phyloP scores from a whole-genome alignment of 2,113 vertebrate species.

The Hippocampus comes region DNA sequence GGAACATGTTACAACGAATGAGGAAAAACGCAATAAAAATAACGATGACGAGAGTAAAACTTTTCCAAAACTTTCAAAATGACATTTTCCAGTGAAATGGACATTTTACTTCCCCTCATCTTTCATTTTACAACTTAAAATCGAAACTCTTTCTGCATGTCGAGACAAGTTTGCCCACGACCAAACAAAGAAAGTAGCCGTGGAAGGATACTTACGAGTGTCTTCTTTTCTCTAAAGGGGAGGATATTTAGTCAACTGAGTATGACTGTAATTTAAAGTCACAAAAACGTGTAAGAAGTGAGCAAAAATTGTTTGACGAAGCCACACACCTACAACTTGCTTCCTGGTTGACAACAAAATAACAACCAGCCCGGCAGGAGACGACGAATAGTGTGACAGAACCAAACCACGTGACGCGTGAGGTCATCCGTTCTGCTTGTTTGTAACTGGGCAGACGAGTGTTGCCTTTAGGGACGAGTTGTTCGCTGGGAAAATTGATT shows the following conservation, averaged over 20 bases:
- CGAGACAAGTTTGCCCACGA: conserved; percentile 1
- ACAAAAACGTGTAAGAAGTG: neutral
- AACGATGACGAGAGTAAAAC: neutral
- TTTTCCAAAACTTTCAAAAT: neutral
- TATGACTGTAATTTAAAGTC: neutral
- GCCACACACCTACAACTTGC: conserved; percentile 23
- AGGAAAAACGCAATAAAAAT: neutral
- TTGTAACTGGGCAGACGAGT: conserved; percentile 60
- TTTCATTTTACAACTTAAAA: neutral
- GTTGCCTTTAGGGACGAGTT: neutral
- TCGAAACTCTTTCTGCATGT: neutral
- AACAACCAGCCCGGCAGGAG: conserved; percentile 51
- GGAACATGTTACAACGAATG: neutral
- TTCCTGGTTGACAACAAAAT: conserved; percentile 57
- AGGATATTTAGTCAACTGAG: neutral
- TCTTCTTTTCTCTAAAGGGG: neutral
- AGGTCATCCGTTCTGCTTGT: conserved; percentile 12
- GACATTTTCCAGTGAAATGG: neutral
- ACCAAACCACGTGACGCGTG: conserved; percentile 52
- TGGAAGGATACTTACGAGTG: conserved; percentile 35
- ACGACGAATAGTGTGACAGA: conserved; percentile 44
- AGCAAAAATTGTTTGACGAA: too few species aligned
- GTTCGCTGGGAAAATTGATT: neutral
- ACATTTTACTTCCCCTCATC: neutral
- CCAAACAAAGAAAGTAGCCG: conserved; percentile 2